Percentiles rank a stretch among this genome's conserved stretches.
phyloP scores from a whole-genome alignment of 2,113 vertebrate genomes.

The Globicephala melas region DNA sequence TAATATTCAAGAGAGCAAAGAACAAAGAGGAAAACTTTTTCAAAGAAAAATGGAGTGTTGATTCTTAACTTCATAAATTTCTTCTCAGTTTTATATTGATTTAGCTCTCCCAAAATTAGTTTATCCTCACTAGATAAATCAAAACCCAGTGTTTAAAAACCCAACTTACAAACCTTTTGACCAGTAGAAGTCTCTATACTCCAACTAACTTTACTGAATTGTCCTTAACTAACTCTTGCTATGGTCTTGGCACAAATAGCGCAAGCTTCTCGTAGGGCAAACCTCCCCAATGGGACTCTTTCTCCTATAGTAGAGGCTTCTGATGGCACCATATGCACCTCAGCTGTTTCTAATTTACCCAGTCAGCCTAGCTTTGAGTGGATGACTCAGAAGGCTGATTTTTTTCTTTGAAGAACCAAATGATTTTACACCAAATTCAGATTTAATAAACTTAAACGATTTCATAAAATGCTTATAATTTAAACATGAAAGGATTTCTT shows the following conservation, averaged over 20 bases:
- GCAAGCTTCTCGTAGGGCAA: neutral
- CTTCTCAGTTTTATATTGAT: neutral
- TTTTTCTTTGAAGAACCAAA: neutral
- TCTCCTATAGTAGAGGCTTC: neutral
- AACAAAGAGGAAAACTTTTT: neutral
- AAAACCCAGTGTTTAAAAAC: neutral
- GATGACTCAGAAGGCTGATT: neutral
- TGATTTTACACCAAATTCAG: neutral
- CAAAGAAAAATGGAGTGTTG: neutral
- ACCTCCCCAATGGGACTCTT: neutral
- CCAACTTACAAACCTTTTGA: neutral
- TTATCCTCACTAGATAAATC: neutral
- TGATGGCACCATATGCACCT: neutral
- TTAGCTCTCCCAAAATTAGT: neutral
- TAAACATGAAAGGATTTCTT: slow-evolving; percentile 20
- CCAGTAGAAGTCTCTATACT: neutral
- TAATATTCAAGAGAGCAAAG: neutral
- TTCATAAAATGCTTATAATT: slow-evolving; percentile 34
- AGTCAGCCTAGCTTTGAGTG: neutral
- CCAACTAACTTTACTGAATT: neutral
- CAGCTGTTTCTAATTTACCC: slow-evolving; percentile 10
- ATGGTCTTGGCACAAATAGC: neutral
- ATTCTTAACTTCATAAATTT: neutral
- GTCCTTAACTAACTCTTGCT: neutral
- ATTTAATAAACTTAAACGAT: neutral